Evolutionary conservation across 2,113 vertebrate genomes (phyloP), one percentile per base, ranked within the genome.

Genomic region (Lepisosteus oculatus): DNA sequence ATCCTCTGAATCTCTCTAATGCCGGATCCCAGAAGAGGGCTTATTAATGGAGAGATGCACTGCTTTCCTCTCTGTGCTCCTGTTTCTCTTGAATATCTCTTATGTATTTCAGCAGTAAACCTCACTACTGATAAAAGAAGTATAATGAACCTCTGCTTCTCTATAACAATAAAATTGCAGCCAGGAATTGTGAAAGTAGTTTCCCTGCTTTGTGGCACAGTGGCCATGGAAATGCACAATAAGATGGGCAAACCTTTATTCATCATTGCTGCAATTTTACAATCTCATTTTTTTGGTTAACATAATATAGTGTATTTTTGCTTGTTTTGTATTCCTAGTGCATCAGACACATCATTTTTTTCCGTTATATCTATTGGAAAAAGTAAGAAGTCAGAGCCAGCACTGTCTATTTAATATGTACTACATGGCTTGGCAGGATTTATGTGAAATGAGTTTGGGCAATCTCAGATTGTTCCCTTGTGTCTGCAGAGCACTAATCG

Each of bases 1-100:
- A 91, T 91, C 88, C 85, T 81, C 89, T 88, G 90, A 92, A 91
- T 92, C 90, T 91, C 86, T 64, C 91, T 90, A 92, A 93, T 91
- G 86, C 90, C 78, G 42, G 85, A 92, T 93, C 92, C 92, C 92
- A 86, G 86, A 93, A 93, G 93, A 92, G 90, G 85, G 85, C 90
- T 92, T 92, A 93, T 94, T 94, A 94, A 89, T 91, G 91, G 91
- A 84, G 86, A 93, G 89, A 88, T 83, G 80, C 92, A 84, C 85
- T 83, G 85, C 88, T 71, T 90, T 87, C 15, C 64, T 87, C 85
- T 89, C 88, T 83, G 85, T 61, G 87, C 88, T 92, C 89, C 68
- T 90, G 90, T 92, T 92, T 92, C 90, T 89, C 85, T 87, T 61
- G 56, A 89, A 86, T 90, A 85, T 92, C 87, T 91, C 91, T 88